phyloP scores from a whole-genome alignment of 2,888 invertebrate species.

The Branchellion lobata region DNA sequence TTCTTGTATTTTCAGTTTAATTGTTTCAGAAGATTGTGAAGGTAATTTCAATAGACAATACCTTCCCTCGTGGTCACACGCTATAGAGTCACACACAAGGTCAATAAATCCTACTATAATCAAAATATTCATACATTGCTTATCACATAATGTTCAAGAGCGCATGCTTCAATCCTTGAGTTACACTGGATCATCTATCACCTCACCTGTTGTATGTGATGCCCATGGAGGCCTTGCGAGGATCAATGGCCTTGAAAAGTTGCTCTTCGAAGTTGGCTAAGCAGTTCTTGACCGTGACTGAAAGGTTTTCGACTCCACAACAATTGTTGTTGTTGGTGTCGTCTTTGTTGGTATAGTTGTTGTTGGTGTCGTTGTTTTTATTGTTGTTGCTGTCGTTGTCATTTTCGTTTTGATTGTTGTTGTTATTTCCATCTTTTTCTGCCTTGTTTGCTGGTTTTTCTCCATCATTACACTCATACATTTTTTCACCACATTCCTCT shows the following conservation, averaged over 20 bases:
- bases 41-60: no score
- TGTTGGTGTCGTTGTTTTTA: not conserved
- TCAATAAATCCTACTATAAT: no score
- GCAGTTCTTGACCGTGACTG: not conserved
- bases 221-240: not conserved
- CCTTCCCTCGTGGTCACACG: no score
- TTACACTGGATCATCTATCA: no score
- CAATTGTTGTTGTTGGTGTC: not conserved
- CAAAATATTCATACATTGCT: no score
- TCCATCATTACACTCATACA: no score
- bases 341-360: not conserved
- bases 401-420: not conserved
- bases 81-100: no score
- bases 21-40: no score
- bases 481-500: no score
- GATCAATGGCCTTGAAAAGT: not conserved
- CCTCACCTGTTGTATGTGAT: conserved; percentile 7
- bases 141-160: no score
- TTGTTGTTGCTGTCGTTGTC: not conserved
- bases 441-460: not conserved
- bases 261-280: not conserved
- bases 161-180: no score
- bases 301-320: not conserved
- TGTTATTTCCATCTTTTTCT: not conserved
- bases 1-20: no score